Base-by-base conservation (phyloP, 2,113 vertebrate species). In the Pygoscelis adeliae region DNA sequence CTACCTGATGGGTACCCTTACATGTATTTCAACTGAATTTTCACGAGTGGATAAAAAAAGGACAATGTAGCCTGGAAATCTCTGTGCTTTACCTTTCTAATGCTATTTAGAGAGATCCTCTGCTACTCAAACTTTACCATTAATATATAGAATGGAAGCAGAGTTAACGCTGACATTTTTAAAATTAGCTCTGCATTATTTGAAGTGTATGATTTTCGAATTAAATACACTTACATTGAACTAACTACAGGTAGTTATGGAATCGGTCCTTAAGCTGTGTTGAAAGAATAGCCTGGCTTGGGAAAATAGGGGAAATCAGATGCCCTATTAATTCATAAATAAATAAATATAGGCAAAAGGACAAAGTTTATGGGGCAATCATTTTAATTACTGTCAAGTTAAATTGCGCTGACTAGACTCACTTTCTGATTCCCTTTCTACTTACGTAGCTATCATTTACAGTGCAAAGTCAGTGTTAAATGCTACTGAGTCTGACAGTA, bases 401-500 rank as follows among this genome's bases (percentile, higher is more conserved):
- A 87, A 87, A 89, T 58, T 91, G 26, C n/a, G 55, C 38, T 14
- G 5, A 70, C 25, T 89, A 47, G n/a, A 62, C 10, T 89, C 36
- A 27, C 73, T 91, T 79, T 89, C 5, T 2, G 26, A 52, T 84
- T 87, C 53, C 13, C 15, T 62, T 89, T 94, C 67, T 83, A 56
- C 32, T 44, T 59, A 16, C 0, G 0, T 11, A 50, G 22, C 11
- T 62, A 27, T 34, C 23, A 27, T 34, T 18, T 25, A 42, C 34
- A 42, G 23, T 53, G 44, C 47, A 55, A 74, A 78, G 27, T 46
- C 55, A 73, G 22, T 49, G 19, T 72, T 78, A 70, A 78, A 58
- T 49, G 77, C 72, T 84, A 71, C 36, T 1, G 1, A 83, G 21
- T n/a, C 53, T 63, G 46, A 38, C 59, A 55, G 42, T 13, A 49